phyloP scores from a whole-genome alignment of 2,797 vertebrate species.

The Leptodactylus fallax region DNA sequence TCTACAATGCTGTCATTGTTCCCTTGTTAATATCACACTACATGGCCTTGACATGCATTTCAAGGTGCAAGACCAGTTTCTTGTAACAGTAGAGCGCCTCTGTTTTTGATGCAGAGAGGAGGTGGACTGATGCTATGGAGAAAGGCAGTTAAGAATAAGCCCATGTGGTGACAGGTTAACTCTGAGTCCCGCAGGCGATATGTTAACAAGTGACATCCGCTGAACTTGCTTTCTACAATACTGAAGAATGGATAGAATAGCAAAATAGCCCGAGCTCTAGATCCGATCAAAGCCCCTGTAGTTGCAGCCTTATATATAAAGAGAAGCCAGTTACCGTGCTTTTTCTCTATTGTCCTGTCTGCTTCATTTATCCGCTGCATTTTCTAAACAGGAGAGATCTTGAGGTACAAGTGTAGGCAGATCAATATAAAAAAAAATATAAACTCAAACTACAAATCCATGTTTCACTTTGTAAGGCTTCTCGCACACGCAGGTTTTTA shows the following conservation, averaged over 20 bases:
- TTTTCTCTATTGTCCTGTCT: not conserved
- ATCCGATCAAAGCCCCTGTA: constrained; percentile 14
- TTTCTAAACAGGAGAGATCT: not conserved
- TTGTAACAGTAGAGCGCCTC: not conserved
- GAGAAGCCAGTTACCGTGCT: not conserved
- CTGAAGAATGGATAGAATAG: constrained; percentile 31
- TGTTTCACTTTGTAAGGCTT: not conserved
- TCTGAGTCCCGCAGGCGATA: constrained; percentile 14
- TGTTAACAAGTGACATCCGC: constrained; percentile 35
- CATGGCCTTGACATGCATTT: constrained; percentile 1
- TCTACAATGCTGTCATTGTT: not conserved
- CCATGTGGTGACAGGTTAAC: constrained; percentile 37
- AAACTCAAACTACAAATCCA: not conserved
- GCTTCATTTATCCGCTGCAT: not conserved
- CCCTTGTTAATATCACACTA: not conserved
- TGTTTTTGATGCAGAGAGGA: not conserved
- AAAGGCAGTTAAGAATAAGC: constrained; percentile 32
- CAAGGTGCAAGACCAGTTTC: constrained; percentile 7
- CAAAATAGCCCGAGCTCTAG: constrained; percentile 10
- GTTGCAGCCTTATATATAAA: not conserved
- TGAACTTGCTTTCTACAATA: constrained; percentile 27
- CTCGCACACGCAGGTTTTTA: too few relatives aligned
- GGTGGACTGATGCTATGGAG: constrained; percentile 21
- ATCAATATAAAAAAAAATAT: not conserved
- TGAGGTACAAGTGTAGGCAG: not conserved